Evolutionary conservation across 2,797 vertebrate genomes (phyloP), one percentile per base, ranked within the genome.

Genomic region (Macroramphosus scolopax): DNA sequence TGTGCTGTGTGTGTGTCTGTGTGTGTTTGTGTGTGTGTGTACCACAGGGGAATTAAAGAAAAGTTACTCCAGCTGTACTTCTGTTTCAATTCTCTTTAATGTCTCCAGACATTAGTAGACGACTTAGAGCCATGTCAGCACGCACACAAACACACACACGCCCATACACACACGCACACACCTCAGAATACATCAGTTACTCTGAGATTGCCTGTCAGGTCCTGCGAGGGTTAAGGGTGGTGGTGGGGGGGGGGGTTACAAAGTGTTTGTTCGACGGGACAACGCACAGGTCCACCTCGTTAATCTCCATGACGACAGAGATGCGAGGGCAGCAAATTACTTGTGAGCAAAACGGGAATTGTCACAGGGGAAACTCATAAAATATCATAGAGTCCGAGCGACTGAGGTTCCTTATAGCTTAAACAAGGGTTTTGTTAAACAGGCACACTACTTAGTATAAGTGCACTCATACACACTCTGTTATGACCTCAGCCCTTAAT

Each of bases 301-400:
- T 89, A 86, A 88, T 89, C 86, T 89, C 78, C 75, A 80, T 75
- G 84, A 87, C 75, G 24, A 84, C 83, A 79, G 79, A 72, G 73
- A 73, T 82, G 83, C 86, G 74, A 80, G 55, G 49, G 78, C 80
- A 85, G 82, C 84, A 85, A 80, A 77, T 81, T 77, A 80, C 63
- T 25, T 39, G 36, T 11, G 8, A 69, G 40, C 6, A 1, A 70
- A 53, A 67, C 74, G 55, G 67, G 71, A 47, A 47, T 29, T 26
- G 60, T 52, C 63, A 45, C 59, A 30, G 6, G 60, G 59, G 76
- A 68, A 50, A 52, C 42, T 70, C 44, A 54, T 40, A 53, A 72
- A 53, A 66, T 63, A 68, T 67, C 49, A 57, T 0, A 35, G 37
- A 51, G 34, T 59, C 24, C 44, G 24, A 68, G 69, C 46, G 55